These are phyloP conservation scores for Plebejus melissa DNA, from an alignment of 2,888 invertebrate genomes.

Conservation along the genomic window DNA sequence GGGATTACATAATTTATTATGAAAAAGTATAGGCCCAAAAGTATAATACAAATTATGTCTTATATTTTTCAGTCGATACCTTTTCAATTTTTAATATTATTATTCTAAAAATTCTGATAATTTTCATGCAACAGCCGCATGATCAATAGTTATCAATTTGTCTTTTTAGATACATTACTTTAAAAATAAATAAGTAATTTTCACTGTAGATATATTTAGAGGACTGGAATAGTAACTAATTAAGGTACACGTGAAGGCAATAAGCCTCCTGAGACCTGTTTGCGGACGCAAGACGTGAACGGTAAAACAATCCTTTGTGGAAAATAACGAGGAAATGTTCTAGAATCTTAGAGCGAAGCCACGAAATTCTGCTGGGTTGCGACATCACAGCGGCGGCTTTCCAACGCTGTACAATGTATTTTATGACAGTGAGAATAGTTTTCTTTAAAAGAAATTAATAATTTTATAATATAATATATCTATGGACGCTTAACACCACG, in stretches of 20 bases:
- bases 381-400: background rate
- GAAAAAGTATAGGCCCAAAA: no score
- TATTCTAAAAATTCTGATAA: no score
- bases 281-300: background rate
- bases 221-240: slow-evolving; percentile 1
- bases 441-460: no score
- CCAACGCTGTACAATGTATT: no score
- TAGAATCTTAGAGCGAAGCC: background rate
- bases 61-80: no score
- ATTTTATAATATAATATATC: no score
- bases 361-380: background rate
- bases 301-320: slow-evolving; percentile 2
- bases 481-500: no score
- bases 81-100: no score
- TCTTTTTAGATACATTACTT: background rate
- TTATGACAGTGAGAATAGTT: no score
- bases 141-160: no score
- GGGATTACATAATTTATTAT: background rate
- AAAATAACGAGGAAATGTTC: slow-evolving; percentile 19
- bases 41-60: no score
- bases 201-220: background rate
- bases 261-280: slow-evolving; percentile 3
- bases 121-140: no score
- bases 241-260: slow-evolving; percentile 2
- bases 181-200: slow-evolving; percentile 8